Evolutionary conservation across 1,140 invertebrate species (phyloP), one percentile per base, ranked within the genome.

Genomic region (Druon quercuslanigerum): DNA sequence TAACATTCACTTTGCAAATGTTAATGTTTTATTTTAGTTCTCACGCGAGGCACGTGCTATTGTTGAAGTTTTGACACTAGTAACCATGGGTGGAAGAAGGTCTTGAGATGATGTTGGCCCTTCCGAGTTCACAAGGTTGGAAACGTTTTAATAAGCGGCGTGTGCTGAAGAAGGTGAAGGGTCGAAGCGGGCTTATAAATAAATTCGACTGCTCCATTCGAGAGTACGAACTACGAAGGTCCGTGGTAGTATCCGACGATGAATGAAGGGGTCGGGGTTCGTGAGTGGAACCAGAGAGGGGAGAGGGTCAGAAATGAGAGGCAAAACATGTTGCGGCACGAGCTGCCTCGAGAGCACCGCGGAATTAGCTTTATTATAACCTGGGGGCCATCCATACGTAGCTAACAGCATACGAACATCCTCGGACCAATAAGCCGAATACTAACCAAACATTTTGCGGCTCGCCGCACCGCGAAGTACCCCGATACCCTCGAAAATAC

Each of bases 321-420:
- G 89, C 86, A 87, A 89, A 90, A 90, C 89, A 91, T 89, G 89
- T 89, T 89, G 88, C 85, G 87, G 88, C 89, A 90, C 90, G 87
- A 90, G 89, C 87, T 88, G 87, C 87, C 89, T 89, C 87, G 86
- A 90, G 90, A 88, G 87, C 88, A 85, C 86, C 87, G 87, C 84
- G 86, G 86, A 91, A 91, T 91, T 91, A 91, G 89, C 90, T 92
- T 91, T 91, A 91, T 92, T 92, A 91, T 89, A 91, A 90, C 90
- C 89, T 90, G 85, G 90, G 90, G 91, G 90, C 89, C 86, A 90
- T 88, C 87, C 83, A 88, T 90, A 89, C 86, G 84, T 81, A 85
- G 83, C 86, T 87, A 90, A 91, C 87, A 87, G 86, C 84, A 85
- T 83, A 85, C 80, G 84, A 90, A 88, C 88, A 89, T 86, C 79